A percentile compares a stretch with the other conserved stretches of the same genome.
These are phyloP conservation scores for Drosophila willistoni DNA, from an alignment of 1,140 invertebrate species.

Conservation along the genomic window DNA sequence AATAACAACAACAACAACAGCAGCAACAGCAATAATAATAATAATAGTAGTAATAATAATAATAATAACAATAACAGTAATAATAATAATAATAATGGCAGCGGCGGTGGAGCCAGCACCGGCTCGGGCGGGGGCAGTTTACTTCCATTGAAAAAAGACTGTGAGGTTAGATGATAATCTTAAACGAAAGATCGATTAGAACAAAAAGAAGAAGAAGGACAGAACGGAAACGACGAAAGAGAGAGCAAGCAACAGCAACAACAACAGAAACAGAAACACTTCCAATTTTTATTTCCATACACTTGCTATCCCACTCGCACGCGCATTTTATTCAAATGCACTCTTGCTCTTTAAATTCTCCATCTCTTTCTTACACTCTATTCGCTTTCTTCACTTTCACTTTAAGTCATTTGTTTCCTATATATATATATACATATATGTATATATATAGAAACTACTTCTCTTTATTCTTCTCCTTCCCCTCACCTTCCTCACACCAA, in stretches of 20 bases:
- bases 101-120: conserved; percentile 45
- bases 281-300: neutral
- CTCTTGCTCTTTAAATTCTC: neutral
- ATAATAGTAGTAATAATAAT: conserved; percentile 59
- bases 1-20: conserved; percentile 58
- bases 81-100: conserved; percentile 51
- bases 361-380: neutral
- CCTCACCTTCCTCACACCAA: neutral
- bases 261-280: neutral
- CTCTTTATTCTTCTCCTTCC: neutral
- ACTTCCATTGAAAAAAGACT: conserved; percentile 89
- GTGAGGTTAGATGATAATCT: conserved; percentile 93
- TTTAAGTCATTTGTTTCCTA: neutral
- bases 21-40: conserved; percentile 58
- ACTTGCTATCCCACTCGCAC: neutral
- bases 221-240: neutral
- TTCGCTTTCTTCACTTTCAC: conserved; percentile 4
- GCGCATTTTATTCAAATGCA: neutral
- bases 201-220: neutral
- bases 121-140: conserved; percentile 74
- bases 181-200: conserved; percentile 30
- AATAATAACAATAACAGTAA: conserved; percentile 59
- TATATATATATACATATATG: neutral
- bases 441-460: too few relatives aligned
- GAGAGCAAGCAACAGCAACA: conserved; percentile 6